Base-by-base conservation (phyloP, 2,113 vertebrate genomes). In the Xenopus borealis region DNA sequence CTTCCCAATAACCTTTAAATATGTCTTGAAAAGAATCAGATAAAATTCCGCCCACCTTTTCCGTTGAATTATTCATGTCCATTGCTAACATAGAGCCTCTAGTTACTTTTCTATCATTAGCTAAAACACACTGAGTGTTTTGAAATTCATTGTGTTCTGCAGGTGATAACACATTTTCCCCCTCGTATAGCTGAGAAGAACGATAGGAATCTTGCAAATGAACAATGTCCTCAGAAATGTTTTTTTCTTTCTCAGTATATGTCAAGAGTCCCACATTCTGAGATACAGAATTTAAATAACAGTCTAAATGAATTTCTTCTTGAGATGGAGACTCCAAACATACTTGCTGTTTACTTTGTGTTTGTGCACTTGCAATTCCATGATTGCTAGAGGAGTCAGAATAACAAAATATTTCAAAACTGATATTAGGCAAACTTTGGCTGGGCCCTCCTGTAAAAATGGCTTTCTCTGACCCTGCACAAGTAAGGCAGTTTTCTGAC, bases 391-490 rank as follows among this genome's bases (percentile, higher is more conserved):
- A 55, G 16, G 2, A n/a, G 53, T 16, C 17, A 13, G 14, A 10
- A 52, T 10, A 10, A 19, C 18, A 12, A 50, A 3, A 65, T 63
- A 80, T 75, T 81, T 81, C 72, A 71, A 84, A 83, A 62, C 78
- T 18, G 75, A 85, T 84, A 59, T 83, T 80, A 57, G 87, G 86
- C 77, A 89, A 83, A 78, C 88, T 89, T 23, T 50, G 74, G 62
- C 82, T 80, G 79, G 62, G 69, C 79, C 77, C 72, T 78, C 82
- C 53, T 70, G 0, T 1, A 50, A 75, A 69, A 63, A 81, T 61
- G 50, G 72, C 75, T 0, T 72, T 79, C 59, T 70, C 64, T 17
- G 33, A 16, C 4, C 17, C 10, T 14, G 81, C 71, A 67, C 78
- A 75, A 23, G 70, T 33, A 81, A 90, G 79, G 79, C 23, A 75